phyloP scores from a whole-genome alignment of 2,888 invertebrate species.

The Calliscelio sp. region DNA sequence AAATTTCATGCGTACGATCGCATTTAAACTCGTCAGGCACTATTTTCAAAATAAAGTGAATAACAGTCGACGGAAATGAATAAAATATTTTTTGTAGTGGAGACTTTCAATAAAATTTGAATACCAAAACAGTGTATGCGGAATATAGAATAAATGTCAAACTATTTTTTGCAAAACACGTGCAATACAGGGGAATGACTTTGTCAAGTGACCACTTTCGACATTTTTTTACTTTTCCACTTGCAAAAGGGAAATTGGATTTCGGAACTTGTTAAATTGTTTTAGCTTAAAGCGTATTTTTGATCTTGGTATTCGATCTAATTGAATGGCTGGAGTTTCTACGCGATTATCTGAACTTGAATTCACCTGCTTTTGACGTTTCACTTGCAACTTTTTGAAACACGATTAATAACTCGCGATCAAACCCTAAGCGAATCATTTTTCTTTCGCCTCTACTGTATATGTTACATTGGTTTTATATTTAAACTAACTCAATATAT shows the following conservation, averaged over 20 bases:
- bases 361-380: conserved; percentile 57
- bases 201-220: conserved; percentile 53
- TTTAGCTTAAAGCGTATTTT: conserved; percentile 48
- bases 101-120: conserved; percentile 55
- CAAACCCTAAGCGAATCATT: conserved; percentile 26
- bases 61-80: conserved; percentile 38
- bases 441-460: too few relatives aligned
- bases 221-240: conserved; percentile 4
- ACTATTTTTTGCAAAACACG: conserved; percentile 36
- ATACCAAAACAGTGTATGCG: conserved; percentile 40
- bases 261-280: conserved; percentile 48
- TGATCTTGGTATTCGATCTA: conserved; percentile 49
- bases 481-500: too few relatives aligned
- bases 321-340: conserved; percentile 49
- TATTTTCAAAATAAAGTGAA: conserved; percentile 34
- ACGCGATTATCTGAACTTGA: conserved; percentile 48
- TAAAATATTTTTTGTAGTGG: conserved; percentile 48
- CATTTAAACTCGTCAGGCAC: neutral
- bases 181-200: conserved; percentile 43
- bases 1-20: conserved; percentile 1
- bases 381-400: conserved; percentile 53
- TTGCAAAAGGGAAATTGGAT: conserved; percentile 36
- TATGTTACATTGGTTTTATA: too few relatives aligned
- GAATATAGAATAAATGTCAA: conserved; percentile 53
- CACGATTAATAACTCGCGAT: conserved; percentile 42